Conservation (phyloP, 2,888 invertebrate species). For the Sphaeridia pumilis region DNA sequence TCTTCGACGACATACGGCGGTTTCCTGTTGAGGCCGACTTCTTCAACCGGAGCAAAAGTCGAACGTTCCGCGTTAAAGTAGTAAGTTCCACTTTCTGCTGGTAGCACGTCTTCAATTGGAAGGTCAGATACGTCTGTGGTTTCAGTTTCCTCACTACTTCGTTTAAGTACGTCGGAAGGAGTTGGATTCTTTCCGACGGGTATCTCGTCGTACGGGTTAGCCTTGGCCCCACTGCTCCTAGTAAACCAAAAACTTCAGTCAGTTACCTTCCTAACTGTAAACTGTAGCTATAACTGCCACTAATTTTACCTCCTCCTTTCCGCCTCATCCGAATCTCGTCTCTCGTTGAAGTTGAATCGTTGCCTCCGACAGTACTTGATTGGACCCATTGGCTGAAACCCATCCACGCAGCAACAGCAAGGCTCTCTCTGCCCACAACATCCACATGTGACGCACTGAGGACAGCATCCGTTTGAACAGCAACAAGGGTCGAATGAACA, state of each 20-base stretch:
- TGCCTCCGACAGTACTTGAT: constrained; percentile 30
- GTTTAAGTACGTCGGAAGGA: not conserved
- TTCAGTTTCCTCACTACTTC: not conserved
- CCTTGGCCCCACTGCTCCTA: constrained; percentile 10
- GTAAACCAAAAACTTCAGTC: not conserved
- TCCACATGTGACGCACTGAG: constrained; percentile 25
- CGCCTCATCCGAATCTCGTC: no score
- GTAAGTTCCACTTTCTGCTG: constrained; percentile 26
- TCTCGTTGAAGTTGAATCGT: constrained; percentile 27
- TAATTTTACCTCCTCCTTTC: no score
- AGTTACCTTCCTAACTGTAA: no score
- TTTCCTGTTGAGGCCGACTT: no score
- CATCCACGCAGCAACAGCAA: constrained; percentile 1
- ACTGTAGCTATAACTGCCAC: no score
- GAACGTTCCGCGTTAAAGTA: constrained; percentile 27
- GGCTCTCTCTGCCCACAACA: no score
- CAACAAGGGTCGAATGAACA: not conserved
- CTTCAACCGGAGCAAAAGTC: no score
- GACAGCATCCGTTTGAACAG: constrained; percentile 11
- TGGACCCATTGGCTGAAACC: no score
- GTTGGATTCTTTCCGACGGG: constrained; percentile 28
- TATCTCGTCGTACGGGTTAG: constrained; percentile 28
- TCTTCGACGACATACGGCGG: no score
- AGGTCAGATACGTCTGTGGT: no score
- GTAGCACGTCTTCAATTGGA: constrained; percentile 18